phyloP scores from a whole-genome alignment of 2,797 vertebrate species.

The Danio jaintianensis region DNA sequence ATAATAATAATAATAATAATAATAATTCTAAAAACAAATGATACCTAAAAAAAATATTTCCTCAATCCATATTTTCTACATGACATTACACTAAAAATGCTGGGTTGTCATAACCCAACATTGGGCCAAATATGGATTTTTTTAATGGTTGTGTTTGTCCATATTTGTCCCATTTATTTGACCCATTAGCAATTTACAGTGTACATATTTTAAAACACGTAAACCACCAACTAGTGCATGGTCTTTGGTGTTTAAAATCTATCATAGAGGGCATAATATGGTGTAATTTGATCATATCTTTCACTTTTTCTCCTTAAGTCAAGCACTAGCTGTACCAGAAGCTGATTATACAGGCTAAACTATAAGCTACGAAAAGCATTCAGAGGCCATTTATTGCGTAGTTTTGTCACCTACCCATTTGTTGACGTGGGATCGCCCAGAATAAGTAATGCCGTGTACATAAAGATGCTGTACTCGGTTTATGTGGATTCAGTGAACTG shows the following conservation, averaged over 20 bases:
- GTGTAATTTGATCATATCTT: constrained; percentile 25
- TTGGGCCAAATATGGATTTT: too few relatives aligned
- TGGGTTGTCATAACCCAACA: too few relatives aligned
- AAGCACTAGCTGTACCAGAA: constrained; percentile 30
- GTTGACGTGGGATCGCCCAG: constrained; percentile 38
- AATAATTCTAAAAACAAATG: too few relatives aligned
- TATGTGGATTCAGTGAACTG: constrained; percentile 34
- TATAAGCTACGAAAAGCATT: constrained; percentile 49
- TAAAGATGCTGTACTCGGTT: constrained; percentile 16
- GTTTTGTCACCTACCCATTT: constrained; percentile 50
- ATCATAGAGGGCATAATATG: neutral
- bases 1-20: too few relatives aligned
- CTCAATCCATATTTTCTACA: too few relatives aligned
- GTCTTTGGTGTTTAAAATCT: neutral
- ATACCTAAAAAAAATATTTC: too few relatives aligned
- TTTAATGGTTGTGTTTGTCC: too few relatives aligned
- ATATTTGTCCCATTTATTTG: too few relatives aligned
- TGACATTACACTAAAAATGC: too few relatives aligned
- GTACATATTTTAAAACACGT: too few relatives aligned
- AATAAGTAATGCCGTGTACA: constrained; percentile 46
- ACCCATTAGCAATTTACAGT: too few relatives aligned
- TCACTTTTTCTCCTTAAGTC: constrained; percentile 19
- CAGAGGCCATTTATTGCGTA: constrained; percentile 34
- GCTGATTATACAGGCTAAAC: constrained; percentile 42
- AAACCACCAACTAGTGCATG: too few relatives aligned